Percentiles rank a stretch among this genome's conserved stretches.
Evolutionary conservation across 2,113 vertebrate species (phyloP).

Genomic region (Xenopus laevis): DNA sequence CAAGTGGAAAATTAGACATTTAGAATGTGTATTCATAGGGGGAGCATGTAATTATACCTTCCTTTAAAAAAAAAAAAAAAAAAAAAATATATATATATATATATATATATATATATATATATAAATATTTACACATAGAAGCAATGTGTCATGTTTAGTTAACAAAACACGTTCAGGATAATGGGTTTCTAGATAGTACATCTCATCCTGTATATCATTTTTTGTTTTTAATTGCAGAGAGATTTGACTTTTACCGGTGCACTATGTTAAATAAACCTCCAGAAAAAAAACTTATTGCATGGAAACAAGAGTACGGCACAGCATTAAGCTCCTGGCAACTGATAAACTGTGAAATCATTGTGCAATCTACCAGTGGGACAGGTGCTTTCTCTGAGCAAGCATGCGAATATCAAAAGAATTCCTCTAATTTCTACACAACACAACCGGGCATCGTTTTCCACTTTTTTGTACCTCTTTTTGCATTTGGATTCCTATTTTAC

Average conservation of each 20-base stretch:
- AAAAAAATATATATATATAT: no score
- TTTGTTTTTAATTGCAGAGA: slow-evolving; percentile 52
- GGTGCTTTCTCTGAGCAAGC: slow-evolving; percentile 60
- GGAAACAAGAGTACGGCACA: slow-evolving; percentile 51
- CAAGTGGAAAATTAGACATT: no score
- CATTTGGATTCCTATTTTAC: slow-evolving; percentile 68
- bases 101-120: no score
- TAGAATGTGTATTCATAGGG: no score
- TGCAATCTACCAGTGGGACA: slow-evolving; percentile 52
- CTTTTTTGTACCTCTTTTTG: slow-evolving; percentile 70
- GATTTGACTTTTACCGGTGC: slow-evolving; percentile 54
- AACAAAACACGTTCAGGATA: no score
- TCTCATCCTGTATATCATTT: no score
- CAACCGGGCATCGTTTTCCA: slow-evolving; percentile 66
- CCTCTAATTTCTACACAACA: slow-evolving; percentile 35
- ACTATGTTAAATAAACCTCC: slow-evolving; percentile 53
- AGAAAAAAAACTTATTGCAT: slow-evolving; percentile 54
- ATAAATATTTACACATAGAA: no score
- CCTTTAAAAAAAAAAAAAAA: no score
- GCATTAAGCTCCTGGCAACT: slow-evolving; percentile 40
- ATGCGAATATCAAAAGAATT: slow-evolving; percentile 51
- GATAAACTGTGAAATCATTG: slow-evolving; percentile 55
- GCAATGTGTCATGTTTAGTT: no score
- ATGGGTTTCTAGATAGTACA: no score
- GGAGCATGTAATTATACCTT: no score